phyloP scores from a whole-genome alignment of 2,113 vertebrate species.

The Epinephelus fuscoguttatus region DNA sequence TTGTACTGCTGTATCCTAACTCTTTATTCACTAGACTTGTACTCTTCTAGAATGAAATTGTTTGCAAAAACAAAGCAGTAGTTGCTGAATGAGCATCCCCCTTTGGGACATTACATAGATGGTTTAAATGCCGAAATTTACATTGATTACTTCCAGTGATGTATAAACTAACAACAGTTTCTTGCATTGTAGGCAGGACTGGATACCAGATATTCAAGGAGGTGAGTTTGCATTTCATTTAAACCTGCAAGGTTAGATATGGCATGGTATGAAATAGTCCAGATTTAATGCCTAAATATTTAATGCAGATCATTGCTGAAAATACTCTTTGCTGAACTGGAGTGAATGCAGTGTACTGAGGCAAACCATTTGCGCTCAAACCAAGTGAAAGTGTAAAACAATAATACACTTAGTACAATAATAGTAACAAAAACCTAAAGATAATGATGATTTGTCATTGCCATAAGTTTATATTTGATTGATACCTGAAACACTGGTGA shows the following conservation, averaged over 20 bases:
- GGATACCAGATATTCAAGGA: slow-evolving; percentile 70
- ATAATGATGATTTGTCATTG: background rate
- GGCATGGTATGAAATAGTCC: background rate
- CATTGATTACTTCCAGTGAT: background rate
- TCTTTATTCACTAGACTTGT: background rate
- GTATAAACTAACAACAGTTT: slow-evolving; percentile 17
- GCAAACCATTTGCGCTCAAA: background rate
- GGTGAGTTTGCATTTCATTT: slow-evolving; percentile 59
- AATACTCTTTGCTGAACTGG: background rate
- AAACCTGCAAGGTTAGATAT: background rate
- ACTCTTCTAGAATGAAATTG: background rate
- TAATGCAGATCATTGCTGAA: background rate
- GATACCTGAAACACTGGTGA: background rate
- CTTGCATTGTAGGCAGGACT: slow-evolving; percentile 55
- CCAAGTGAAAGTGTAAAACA: background rate
- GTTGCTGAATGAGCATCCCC: background rate
- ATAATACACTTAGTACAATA: background rate
- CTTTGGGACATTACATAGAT: background rate
- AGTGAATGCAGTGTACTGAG: background rate
- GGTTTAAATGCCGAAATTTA: background rate
- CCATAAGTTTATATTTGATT: background rate
- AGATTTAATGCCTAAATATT: background rate
- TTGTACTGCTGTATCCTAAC: background rate
- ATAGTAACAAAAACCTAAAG: background rate
- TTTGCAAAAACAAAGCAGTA: background rate